These are phyloP conservation scores for Papilio helenus DNA, from an alignment of 1,140 invertebrate species.

Conservation along the genomic window DNA sequence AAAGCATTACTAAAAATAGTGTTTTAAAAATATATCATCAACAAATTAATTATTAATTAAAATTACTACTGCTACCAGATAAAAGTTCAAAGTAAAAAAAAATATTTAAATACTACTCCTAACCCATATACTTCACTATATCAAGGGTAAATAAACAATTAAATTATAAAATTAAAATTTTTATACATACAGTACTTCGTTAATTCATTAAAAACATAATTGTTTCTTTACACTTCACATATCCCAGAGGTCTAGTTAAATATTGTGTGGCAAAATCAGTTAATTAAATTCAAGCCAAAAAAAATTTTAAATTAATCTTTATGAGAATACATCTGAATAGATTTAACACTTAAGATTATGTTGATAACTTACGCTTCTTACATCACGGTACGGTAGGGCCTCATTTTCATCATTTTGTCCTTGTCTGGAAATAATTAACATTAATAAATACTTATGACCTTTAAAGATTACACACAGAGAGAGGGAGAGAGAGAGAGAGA, in stretches of 20 bases:
- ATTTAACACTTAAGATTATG: neutral
- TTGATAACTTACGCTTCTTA: constrained; percentile 91
- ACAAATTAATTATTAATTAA: neutral
- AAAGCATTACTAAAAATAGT: too few relatives aligned
- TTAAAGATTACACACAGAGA: too few relatives aligned
- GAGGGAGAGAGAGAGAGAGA: neutral
- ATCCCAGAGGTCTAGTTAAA: neutral
- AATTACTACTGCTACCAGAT: neutral
- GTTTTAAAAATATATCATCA: too few relatives aligned
- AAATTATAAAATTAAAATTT: neutral
- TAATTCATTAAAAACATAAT: neutral
- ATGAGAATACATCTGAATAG: neutral
- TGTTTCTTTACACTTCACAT: neutral
- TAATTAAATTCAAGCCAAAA: neutral
- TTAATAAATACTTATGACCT: neutral
- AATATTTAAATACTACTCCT: neutral
- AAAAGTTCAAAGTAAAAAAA: neutral
- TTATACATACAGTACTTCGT: neutral
- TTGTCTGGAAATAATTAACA: constrained; percentile 86
- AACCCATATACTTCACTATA: neutral
- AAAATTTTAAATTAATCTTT: constrained; percentile 17
- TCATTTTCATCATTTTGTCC: constrained; percentile 95
- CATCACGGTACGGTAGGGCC: constrained; percentile 88
- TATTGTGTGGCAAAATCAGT: neutral
- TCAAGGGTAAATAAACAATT: neutral